A percentile compares a stretch with the other conserved stretches of the same genome.
Evolutionary conservation across 2,797 vertebrate species (phyloP).

Genomic region (Botia almorhae): DNA sequence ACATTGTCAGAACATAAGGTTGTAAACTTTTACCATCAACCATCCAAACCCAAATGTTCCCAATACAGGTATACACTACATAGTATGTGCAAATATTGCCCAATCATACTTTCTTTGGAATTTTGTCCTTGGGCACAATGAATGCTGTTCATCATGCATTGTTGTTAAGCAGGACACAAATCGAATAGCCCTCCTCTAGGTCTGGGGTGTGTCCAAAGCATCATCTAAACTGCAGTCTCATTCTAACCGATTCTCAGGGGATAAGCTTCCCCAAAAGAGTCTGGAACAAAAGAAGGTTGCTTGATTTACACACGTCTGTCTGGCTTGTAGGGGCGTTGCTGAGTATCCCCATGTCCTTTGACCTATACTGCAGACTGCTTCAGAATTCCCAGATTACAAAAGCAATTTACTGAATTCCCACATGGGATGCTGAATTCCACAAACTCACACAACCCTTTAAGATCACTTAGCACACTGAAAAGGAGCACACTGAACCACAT

Average conservation of each 20-base stretch:
- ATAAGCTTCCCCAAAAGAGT: slow-evolving; percentile 56
- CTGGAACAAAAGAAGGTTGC: slow-evolving; percentile 57
- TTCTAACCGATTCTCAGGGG: slow-evolving; percentile 56
- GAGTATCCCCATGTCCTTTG: slow-evolving; percentile 39
- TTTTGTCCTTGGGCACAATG: slow-evolving; percentile 9
- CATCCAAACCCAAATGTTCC: too few relatives aligned
- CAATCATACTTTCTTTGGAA: neutral
- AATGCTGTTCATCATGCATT: slow-evolving; percentile 27
- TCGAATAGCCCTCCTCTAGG: slow-evolving; percentile 52
- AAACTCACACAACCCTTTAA: slow-evolving; percentile 33
- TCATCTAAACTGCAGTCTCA: slow-evolving; percentile 49
- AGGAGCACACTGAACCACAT: slow-evolving; percentile 27
- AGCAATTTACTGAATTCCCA: slow-evolving; percentile 31
- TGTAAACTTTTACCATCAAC: too few relatives aligned
- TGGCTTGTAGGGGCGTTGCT: slow-evolving; percentile 52
- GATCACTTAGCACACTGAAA: slow-evolving; percentile 13
- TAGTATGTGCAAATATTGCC: neutral
- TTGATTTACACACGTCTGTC: slow-evolving; percentile 60
- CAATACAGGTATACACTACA: neutral
- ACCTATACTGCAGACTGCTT: slow-evolving; percentile 50
- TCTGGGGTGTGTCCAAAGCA: slow-evolving; percentile 54
- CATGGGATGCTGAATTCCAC: slow-evolving; percentile 36
- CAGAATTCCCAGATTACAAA: slow-evolving; percentile 47
- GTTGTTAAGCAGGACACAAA: slow-evolving; percentile 51
- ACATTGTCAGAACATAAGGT: neutral